Percentiles rank a stretch among this genome's conserved stretches.
Conservation (phyloP, 37 sponge, comb jelly and placozoan genomes). For the Chondrosia reniformis region DNA sequence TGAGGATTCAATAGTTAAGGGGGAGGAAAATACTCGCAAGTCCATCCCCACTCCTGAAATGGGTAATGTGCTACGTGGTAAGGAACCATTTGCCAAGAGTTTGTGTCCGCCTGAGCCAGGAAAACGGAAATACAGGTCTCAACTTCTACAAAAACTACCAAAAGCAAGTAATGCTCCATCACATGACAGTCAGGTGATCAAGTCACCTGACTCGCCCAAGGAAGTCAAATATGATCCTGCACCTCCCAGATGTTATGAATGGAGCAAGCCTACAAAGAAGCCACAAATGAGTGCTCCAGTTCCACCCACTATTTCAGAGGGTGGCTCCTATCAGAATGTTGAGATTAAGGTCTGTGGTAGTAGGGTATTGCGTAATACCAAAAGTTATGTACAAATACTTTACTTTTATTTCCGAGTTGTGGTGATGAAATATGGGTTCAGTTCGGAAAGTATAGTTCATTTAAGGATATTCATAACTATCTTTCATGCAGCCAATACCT, state of each 20-base stretch:
- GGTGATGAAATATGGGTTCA: too few relatives aligned
- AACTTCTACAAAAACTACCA: background rate
- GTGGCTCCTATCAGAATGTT: conserved; percentile 4
- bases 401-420: too few relatives aligned
- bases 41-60: conserved; percentile 14
- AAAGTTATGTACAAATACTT: too few relatives aligned
- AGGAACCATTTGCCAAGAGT: background rate
- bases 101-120: background rate
- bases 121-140: background rate
- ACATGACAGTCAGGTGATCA: too few relatives aligned
- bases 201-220: background rate
- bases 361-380: too few relatives aligned
- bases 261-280: conserved; percentile 1
- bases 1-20: background rate
- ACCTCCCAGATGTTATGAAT: conserved; percentile 8
- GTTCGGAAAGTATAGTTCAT: background rate
- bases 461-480: background rate
- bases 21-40: background rate
- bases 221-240: background rate
- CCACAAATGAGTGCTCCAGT: background rate
- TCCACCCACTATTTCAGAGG: background rate
- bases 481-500: background rate
- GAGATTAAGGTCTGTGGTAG: background rate
- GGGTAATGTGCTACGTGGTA: conserved; percentile 8
- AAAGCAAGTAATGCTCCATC: background rate